Conservation (phyloP, 2,113 vertebrate species). For the Myrmophylax atrothorax region DNA sequence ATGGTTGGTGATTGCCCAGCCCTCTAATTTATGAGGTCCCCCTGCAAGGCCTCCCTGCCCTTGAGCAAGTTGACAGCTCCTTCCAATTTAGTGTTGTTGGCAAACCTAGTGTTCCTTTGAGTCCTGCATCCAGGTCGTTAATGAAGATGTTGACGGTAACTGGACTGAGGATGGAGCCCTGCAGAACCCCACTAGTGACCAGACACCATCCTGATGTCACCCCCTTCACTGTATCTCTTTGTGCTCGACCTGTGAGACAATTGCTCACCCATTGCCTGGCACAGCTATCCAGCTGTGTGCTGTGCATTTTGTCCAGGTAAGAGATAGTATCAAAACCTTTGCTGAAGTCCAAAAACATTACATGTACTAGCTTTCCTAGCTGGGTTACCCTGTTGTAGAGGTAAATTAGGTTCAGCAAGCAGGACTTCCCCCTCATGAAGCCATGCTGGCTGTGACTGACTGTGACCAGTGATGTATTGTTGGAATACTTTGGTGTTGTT, state of each 20-base stretch:
- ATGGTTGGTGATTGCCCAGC: neutral
- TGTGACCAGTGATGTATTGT: neutral
- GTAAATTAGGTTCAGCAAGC: neutral
- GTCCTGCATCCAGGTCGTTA: neutral
- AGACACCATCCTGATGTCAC: neutral
- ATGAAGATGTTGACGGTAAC: neutral
- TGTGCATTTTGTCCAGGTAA: neutral
- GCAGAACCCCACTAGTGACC: rapidly evolving
- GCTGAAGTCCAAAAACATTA: too few relatives aligned
- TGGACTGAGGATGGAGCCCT: neutral
- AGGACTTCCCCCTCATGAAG: neutral
- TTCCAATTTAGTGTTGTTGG: neutral
- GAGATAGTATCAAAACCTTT: neutral
- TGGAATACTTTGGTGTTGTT: neutral
- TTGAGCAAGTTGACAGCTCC: neutral
- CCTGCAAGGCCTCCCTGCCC: neutral
- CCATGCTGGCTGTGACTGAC: neutral
- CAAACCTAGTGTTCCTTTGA: neutral
- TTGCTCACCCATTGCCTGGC: neutral
- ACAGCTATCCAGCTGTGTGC: neutral
- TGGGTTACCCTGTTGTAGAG: neutral
- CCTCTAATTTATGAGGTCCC: neutral
- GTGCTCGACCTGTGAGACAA: neutral
- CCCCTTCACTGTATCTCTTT: neutral
- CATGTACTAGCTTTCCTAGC: neutral